These are phyloP conservation scores for Spatula versicolor DNA, from an alignment of 2,797 vertebrate genomes.

Conservation along the genomic window DNA sequence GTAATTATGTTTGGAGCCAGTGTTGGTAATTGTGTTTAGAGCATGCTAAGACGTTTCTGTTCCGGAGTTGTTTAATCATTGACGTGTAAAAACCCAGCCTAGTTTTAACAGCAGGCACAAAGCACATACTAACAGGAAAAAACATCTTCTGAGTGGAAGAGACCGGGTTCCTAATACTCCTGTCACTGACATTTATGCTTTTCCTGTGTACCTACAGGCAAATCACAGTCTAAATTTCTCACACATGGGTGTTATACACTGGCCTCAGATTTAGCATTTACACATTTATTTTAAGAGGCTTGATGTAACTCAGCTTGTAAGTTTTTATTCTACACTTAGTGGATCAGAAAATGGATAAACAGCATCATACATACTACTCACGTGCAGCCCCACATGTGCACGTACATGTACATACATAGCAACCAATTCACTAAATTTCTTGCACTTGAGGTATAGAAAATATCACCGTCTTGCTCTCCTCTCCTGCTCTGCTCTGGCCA, in stretches of 20 bases:
- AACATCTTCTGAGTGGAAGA: background rate
- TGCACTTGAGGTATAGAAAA: background rate
- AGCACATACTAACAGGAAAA: background rate
- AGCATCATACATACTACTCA: background rate
- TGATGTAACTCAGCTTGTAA: background rate
- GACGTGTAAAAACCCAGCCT: background rate
- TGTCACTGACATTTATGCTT: background rate
- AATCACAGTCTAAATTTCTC: background rate
- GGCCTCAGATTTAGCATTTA: background rate
- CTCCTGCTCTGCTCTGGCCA: background rate
- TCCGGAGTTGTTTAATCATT: background rate
- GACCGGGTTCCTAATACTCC: background rate
- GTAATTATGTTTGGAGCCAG: background rate
- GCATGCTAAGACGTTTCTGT: background rate
- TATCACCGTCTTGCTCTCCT: background rate
- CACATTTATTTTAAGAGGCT: background rate
- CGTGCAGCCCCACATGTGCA: fast-evolving
- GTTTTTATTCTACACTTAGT: background rate
- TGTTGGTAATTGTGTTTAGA: background rate
- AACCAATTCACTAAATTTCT: background rate
- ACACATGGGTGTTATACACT: background rate
- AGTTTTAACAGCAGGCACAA: background rate
- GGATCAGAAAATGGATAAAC: background rate
- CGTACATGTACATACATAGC: fast-evolving
- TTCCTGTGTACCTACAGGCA: background rate